phyloP scores from a whole-genome alignment of 2,888 invertebrate genomes.

The Tipula helvola region DNA sequence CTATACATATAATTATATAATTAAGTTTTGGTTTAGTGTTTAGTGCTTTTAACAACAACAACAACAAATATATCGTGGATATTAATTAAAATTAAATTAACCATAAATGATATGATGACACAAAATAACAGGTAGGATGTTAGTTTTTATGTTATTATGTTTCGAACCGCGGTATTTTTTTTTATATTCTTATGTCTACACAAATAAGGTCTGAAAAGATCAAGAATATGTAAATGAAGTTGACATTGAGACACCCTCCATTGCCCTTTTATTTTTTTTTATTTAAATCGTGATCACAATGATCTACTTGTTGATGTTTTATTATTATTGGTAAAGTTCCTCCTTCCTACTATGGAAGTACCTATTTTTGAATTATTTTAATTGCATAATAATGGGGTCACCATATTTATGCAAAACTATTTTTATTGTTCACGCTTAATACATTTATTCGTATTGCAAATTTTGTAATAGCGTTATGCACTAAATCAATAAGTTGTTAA shows the following conservation, averaged over 20 bases:
- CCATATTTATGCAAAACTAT: neutral
- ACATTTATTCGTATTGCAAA: no score
- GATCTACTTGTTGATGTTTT: neutral
- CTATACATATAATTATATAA: neutral
- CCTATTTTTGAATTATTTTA: neutral
- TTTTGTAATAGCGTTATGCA: no score
- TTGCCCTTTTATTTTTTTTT: neutral
- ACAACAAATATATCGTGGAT: neutral
- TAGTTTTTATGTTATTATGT: neutral
- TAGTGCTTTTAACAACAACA: neutral
- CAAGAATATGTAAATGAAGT: neutral
- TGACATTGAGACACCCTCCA: neutral
- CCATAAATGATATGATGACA: neutral
- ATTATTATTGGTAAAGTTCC: neutral
- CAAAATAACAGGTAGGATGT: neutral
- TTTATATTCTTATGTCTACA: neutral
- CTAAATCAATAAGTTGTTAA: no score
- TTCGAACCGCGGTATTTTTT: neutral
- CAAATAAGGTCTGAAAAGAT: no score
- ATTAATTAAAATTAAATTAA: neutral
- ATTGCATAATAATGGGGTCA: neutral
- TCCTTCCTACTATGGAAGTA: no score
- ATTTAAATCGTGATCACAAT: neutral
- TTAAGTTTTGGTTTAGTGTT: neutral
- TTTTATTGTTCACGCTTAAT: neutral